These are phyloP conservation scores for Euphydryas editha DNA, from an alignment of 2,888 invertebrate genomes.

Conservation along the genomic window DNA sequence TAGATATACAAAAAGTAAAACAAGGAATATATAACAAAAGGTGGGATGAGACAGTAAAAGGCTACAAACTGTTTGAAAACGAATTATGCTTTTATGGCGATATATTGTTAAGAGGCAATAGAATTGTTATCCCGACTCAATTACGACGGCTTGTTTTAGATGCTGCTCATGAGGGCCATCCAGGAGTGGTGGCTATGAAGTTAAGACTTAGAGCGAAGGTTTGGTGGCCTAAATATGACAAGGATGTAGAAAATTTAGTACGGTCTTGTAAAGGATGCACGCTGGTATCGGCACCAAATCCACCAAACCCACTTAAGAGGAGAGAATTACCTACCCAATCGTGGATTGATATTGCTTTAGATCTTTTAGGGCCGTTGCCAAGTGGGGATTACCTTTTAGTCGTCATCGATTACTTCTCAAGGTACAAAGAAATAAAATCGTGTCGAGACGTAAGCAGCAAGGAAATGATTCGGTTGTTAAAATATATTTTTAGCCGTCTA, in stretches of 20 bases:
- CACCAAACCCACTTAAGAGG: constrained; percentile 41
- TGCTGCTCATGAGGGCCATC: neutral
- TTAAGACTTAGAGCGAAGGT: neutral
- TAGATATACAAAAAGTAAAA: no score
- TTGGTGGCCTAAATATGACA: constrained; percentile 47
- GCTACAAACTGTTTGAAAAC: neutral
- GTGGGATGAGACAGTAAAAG: no score
- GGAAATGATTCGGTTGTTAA: constrained; percentile 39
- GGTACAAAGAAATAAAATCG: constrained; percentile 45
- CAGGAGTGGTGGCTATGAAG: neutral
- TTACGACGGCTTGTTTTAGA: neutral
- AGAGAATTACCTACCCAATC: constrained; percentile 35
- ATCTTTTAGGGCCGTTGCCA: constrained; percentile 39
- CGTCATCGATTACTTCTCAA: no score
- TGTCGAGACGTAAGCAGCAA: constrained; percentile 27
- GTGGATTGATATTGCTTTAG: constrained; percentile 44
- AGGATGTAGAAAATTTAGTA: no score
- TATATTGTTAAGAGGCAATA: no score
- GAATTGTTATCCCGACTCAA: no score
- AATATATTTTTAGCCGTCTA: constrained; percentile 45
- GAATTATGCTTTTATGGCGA: neutral
- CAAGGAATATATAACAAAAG: no score
- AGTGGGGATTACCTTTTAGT: constrained; percentile 42
- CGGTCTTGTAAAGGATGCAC: constrained; percentile 5
- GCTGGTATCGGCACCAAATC: constrained; percentile 39